Conservation (phyloP, 2,113 vertebrate genomes). For the Ptilorrhoa leucosticta region DNA sequence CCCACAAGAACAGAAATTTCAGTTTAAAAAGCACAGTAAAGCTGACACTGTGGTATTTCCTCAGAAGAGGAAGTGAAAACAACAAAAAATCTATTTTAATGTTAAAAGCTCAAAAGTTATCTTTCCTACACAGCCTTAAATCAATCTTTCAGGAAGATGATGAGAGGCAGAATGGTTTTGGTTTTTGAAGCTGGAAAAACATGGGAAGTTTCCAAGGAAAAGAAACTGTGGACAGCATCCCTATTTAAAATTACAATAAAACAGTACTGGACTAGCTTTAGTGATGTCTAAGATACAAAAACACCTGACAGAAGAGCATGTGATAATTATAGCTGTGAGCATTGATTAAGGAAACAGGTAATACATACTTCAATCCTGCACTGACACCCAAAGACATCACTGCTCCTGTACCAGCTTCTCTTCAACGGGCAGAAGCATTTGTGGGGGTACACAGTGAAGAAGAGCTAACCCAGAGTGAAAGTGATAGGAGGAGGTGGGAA, state of each 20-base stretch:
- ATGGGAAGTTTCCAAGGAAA: neutral
- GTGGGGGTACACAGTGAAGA: neutral
- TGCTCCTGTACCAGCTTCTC: neutral
- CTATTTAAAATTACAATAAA: neutral
- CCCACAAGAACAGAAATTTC: neutral
- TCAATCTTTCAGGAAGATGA: neutral
- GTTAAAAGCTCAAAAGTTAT: neutral
- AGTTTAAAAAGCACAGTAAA: neutral
- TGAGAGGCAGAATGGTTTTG: neutral
- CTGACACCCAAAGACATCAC: neutral
- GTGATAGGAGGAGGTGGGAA: neutral
- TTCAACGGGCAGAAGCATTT: neutral
- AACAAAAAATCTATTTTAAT: neutral
- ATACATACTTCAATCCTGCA: fast-evolving
- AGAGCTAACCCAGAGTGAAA: neutral
- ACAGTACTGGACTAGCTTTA: neutral
- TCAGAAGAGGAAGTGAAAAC: neutral
- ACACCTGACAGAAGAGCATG: neutral
- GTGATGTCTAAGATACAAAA: neutral
- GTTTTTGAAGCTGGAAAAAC: neutral
- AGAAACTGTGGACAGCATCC: neutral
- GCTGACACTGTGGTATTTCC: neutral
- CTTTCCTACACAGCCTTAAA: neutral
- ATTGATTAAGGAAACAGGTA: neutral
- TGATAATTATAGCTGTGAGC: neutral